phyloP scores from a whole-genome alignment of 1,140 invertebrate species.

The Drosophila lacertosa region DNA sequence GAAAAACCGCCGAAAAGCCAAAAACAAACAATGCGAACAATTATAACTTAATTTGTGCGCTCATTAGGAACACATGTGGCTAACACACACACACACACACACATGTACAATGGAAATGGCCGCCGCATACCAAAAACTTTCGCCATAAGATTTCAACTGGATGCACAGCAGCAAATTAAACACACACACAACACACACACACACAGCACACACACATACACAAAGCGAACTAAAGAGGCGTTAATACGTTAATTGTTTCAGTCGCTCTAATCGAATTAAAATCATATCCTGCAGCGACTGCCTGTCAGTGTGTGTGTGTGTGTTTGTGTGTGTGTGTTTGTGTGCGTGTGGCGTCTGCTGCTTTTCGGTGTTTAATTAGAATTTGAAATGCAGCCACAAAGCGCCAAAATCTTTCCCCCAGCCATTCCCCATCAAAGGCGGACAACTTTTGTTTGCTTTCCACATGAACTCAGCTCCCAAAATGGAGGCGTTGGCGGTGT shows the following conservation, averaged over 20 bases:
- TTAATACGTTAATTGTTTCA: conserved; percentile 84
- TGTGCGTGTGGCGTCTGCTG: conserved; percentile 45
- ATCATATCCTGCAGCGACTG: conserved; percentile 74
- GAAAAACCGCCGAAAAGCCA: conserved; percentile 41
- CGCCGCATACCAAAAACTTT: conserved; percentile 49
- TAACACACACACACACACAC: conserved; percentile 19
- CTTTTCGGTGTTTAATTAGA: conserved; percentile 77
- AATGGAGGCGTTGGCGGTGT: conserved; percentile 22
- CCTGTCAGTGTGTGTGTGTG: conserved; percentile 6
- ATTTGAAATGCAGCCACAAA: conserved; percentile 69
- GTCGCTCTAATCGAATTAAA: conserved; percentile 84
- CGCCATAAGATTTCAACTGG: conserved; percentile 54
- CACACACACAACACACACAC: conserved; percentile 45
- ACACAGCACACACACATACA: conserved; percentile 18
- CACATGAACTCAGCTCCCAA: conserved; percentile 43
- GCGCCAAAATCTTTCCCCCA: conserved; percentile 37
- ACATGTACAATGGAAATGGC: conserved; percentile 11
- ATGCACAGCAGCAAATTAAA: conserved; percentile 55
- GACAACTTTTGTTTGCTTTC: conserved; percentile 65
- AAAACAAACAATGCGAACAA: conserved; percentile 71
- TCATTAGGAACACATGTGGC: conserved; percentile 76
- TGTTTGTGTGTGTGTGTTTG: background rate
- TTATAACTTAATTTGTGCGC: conserved; percentile 81
- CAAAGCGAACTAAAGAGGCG: conserved; percentile 75
- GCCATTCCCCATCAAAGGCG: conserved; percentile 50